These are phyloP conservation scores for Caprella mutica DNA, from an alignment of 2,888 invertebrate species.

Conservation along the genomic window DNA sequence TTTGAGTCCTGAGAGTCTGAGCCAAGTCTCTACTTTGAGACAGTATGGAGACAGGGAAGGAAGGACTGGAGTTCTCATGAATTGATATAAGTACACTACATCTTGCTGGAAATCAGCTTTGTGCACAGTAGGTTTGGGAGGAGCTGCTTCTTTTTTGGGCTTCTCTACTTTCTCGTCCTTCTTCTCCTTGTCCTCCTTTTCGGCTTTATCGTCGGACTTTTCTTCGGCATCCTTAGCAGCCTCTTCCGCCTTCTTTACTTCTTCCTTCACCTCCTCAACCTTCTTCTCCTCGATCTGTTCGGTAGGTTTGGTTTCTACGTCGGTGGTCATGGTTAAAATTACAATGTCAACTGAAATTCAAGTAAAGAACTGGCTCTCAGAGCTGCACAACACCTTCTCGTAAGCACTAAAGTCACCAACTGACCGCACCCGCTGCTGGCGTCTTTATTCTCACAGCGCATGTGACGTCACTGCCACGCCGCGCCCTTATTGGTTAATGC, in stretches of 20 bases:
- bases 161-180: conserved; percentile 33
- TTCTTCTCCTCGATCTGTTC: conserved; percentile 32
- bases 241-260: conserved; percentile 34
- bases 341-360: background rate
- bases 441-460: conserved; percentile 3
- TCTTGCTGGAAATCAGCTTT: conserved; percentile 83
- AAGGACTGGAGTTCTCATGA: conserved; percentile 75
- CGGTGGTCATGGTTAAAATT: conserved; percentile 30
- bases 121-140: conserved; percentile 66
- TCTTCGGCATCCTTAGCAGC: conserved; percentile 35
- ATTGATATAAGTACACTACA: conserved; percentile 85
- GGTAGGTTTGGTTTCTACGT: conserved; percentile 32
- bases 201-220: conserved; percentile 35
- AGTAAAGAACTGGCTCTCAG: conserved; percentile 1
- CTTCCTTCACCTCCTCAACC: conserved; percentile 33
- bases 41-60: conserved; percentile 86
- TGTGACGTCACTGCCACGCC: conserved; percentile 1
- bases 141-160: conserved; percentile 41
- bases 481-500: conserved; percentile 10
- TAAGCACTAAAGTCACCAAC: conserved; percentile 4
- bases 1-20: conserved; percentile 77
- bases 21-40: conserved; percentile 92
- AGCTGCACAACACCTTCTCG: conserved; percentile 5
- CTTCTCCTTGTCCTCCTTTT: conserved; percentile 35
- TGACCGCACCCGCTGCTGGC: conserved; percentile 6